A percentile compares a stretch with the other conserved stretches of the same genome.
Evolutionary conservation across 2,888 invertebrate species (phyloP).

Genomic region (Aradus depressus): DNA sequence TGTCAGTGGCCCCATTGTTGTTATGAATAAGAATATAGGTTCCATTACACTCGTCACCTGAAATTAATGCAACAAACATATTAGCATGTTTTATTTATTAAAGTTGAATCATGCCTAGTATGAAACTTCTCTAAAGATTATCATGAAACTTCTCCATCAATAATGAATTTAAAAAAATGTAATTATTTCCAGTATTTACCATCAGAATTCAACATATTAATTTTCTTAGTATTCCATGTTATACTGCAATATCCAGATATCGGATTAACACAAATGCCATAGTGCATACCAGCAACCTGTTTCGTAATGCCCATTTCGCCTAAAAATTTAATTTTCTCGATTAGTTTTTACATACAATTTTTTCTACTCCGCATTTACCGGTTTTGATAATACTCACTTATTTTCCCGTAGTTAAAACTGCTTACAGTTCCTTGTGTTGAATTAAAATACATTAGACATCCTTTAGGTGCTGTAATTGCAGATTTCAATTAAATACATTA

Average conservation of each 20-base stretch:
- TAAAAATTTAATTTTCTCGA: neutral
- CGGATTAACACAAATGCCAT: constrained; percentile 67
- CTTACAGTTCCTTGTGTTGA: constrained; percentile 49
- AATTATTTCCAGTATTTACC: constrained; percentile 10
- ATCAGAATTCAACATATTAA: constrained; percentile 20
- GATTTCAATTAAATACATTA: neutral
- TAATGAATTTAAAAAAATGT: constrained; percentile 4
- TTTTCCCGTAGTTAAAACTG: constrained; percentile 62
- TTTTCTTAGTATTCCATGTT: constrained; percentile 51
- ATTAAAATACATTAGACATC: constrained; percentile 65
- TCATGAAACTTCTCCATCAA: neutral
- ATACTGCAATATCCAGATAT: constrained; percentile 61
- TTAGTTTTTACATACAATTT: neutral
- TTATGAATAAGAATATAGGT: no score
- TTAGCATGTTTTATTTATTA: neutral
- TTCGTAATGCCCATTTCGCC: neutral
- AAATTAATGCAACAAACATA: constrained; percentile 2
- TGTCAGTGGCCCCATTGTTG: no score
- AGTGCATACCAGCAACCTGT: constrained; percentile 46
- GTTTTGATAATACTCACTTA: neutral
- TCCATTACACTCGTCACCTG: no score
- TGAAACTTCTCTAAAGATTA: neutral
- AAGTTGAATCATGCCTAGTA: neutral
- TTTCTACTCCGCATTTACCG: neutral
- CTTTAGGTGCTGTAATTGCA: constrained; percentile 52